A percentile compares a stretch with the other conserved stretches of the same genome.
Conservation (phyloP, 2,888 invertebrate species). For the Laothoe populi region DNA sequence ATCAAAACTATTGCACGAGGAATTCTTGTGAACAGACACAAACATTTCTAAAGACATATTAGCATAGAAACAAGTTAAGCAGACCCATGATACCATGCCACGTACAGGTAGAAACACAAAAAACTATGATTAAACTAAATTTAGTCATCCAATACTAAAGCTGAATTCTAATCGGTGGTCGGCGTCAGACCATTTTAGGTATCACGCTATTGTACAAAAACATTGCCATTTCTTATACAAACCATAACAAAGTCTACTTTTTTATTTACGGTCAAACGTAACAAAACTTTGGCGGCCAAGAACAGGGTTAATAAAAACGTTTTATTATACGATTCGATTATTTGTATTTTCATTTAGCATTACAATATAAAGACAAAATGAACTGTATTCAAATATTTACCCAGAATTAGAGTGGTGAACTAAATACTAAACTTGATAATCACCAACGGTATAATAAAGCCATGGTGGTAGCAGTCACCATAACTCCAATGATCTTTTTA, state of each 20-base stretch:
- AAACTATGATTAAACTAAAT: constrained; percentile 18
- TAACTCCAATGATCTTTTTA: too few species aligned
- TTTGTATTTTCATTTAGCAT: too few species aligned
- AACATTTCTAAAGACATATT: neutral
- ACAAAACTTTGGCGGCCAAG: neutral
- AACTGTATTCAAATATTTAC: too few species aligned
- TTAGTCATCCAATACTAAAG: constrained; percentile 29
- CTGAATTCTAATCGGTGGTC: constrained; percentile 35
- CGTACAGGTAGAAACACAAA: constrained; percentile 5
- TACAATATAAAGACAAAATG: too few species aligned
- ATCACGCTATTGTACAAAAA: constrained; percentile 32
- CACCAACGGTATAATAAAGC: too few species aligned
- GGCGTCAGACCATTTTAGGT: constrained; percentile 39
- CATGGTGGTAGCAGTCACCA: too few species aligned
- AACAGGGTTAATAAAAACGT: neutral
- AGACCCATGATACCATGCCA: neutral
- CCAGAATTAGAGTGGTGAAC: too few species aligned
- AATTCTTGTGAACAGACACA: neutral
- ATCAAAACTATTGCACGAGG: neutral
- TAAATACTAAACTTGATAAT: too few species aligned
- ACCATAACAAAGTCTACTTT: neutral
- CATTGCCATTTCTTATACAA: constrained; percentile 28
- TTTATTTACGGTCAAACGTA: constrained; percentile 3
- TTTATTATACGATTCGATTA: too few species aligned
- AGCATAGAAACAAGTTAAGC: constrained; percentile 3